Base-by-base conservation (phyloP, 1,140 invertebrate species). In the Pogonognathellus flavescens region DNA sequence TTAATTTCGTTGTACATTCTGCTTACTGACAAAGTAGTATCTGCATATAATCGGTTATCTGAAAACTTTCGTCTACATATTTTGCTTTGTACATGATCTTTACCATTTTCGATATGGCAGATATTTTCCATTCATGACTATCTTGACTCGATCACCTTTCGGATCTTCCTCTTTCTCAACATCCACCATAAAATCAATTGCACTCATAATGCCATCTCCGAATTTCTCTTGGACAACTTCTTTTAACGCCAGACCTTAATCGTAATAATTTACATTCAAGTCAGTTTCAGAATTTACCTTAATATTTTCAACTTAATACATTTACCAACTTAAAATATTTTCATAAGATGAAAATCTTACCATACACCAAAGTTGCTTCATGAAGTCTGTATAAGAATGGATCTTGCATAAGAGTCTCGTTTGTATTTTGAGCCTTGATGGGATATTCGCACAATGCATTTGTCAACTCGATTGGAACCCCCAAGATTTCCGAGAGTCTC, bases 181-280 rank as follows among this genome's bases (percentile, higher is more conserved):
- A 62, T 90, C 80, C n/a, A 91, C 50, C 14, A 66, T 87, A 76
- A 91, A 91, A 86, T 91, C 90, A 82, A 91, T 90, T 18, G 90
- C 90, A 60, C 89, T 89, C 90, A 91, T 90, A 50, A 91, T 91
- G 1, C 90, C 90, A 86, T 91, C 90, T 14, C 90, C 90, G 66
- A 90, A 90, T 82, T 91, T 88, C 86, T 91, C 90, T 53, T 90
- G 88, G n/a, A 90, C 90, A 3, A 91, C 80, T 80, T 90, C 90
- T 84, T 90, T 91, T 2, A 91, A 60, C 11, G 90, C 84, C 0
- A 88, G 82, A 9, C 31, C 31, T 41, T 41, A 41, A 41, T 41
- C 6, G 1, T 6, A 41, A n/a, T n/a, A n/a, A n/a, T n/a, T n/a
- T n/a, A n/a, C n/a, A n/a, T n/a, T n/a, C n/a, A n/a, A n/a, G n/a